Base-by-base conservation (phyloP, 2,113 vertebrate genomes). In the Gadus macrocephalus region DNA sequence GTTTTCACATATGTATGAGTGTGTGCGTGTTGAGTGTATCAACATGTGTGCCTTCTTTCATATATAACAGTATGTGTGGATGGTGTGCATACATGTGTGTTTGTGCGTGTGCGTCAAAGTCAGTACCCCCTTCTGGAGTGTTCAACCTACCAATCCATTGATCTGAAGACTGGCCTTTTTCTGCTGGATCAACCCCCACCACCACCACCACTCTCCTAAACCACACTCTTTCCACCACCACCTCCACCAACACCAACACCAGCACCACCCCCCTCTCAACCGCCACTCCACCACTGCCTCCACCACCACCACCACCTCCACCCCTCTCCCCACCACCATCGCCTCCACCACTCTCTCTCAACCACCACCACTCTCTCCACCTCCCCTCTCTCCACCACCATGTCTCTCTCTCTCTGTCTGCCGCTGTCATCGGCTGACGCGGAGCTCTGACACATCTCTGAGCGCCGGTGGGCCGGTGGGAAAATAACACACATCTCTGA, bases 161-260 rank as follows among this genome's bases (percentile, higher is more conserved):
- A 90, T 89, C 89, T 78, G 80, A 88, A 86, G 82, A 78, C 81
- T 87, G 87, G 87, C 84, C 87, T 90, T 85, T 90, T 85, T 90
- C 85, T 82, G 77, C 66, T 53, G 20, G 53, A 27, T 35, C 74
- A 68, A 55, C 60, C 60, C 1, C 61, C 56, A 38, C 59, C 28
- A 64, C 62, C 31, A 35, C 31, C 31, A 35, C 31, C 31, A 3
- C 31, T 35, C 31, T 35, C 31, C 31, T 4, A 2, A 35, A 35
- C 31, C 31, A 35, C 31, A 4, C 31, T 7, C 31, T 35, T 4
- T 35, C 31, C 2, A 35, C 31, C 31, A 35, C 31, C 31, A 35
- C 6, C 31, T 35, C 31, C 31, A 35, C 31, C 28, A 31, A 3
- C 28, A 31, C 28, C 28, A 31, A 3, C 28, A 4, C 28, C 28